Evolutionary conservation across 2,888 invertebrate genomes (phyloP), one percentile per base, ranked within the genome.

Genomic region (Ophonus ardosiacus): DNA sequence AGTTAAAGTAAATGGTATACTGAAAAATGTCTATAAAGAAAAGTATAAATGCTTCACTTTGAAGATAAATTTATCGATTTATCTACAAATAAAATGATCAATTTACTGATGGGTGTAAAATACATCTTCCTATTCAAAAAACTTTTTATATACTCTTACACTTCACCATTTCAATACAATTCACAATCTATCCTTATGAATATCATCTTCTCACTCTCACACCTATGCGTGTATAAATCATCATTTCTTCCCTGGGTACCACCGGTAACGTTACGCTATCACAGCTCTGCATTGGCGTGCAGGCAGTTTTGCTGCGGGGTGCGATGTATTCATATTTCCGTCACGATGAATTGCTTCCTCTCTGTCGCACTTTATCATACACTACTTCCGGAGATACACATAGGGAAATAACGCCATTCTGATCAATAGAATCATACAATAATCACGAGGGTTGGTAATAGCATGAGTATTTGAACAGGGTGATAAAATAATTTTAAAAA

Each of bases 261-360:
- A 24, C 31, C 31, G 31, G 31, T 31, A 31, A 31, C 31, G 13
- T 51, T 15, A 6, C 68, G 68, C 31, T 68, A 68, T 68, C 68
- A 38, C 38, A n/a, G 38, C 63, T 31, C 31, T 31, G 31, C 59
- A 68, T 38, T 68, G 38, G 38, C 38, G 68, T 38, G 38, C 15
- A 7, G 68, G 15, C 38, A 68, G 21, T 63, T 68, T 68, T 68
- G 68, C 68, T 38, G 7, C 21, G 68, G 68, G 68, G 68, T 38
- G 15, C 38, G 15, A 63, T 24, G 24, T 68, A 31, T 38, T 24
- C 68, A 38, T 68, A 68, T 68, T 68, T 68, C 68, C 68, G 68
- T 68, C 68, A 68, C 68, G 68, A 68, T 68, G 68, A 68, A 68
- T 68, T 68, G 68, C 38, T 68, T 38, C 68, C 68, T 38, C 24